Percentiles rank a stretch among this genome's conserved stretches.
These are phyloP conservation scores for Xestia c-nigrum DNA, from an alignment of 2,888 invertebrate genomes.

Conservation along the genomic window DNA sequence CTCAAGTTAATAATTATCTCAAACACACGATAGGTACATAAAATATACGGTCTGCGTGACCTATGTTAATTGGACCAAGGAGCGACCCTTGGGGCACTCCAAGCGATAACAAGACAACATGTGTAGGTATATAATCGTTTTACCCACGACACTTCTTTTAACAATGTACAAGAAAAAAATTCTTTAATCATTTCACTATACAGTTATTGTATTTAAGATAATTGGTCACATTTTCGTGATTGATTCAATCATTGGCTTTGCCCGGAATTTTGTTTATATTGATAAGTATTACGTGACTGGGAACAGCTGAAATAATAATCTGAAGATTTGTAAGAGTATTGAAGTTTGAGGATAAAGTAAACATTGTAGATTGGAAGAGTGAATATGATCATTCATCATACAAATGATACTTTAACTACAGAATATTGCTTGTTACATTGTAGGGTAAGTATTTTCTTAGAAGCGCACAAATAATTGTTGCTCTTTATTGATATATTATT, in stretches of 20 bases:
- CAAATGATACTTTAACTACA: background rate
- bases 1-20: slow-evolving; percentile 24
- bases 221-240: slow-evolving; percentile 23
- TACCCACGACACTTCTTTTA: slow-evolving; percentile 47
- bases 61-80: slow-evolving; percentile 82
- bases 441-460: background rate
- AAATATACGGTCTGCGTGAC: slow-evolving; percentile 70
- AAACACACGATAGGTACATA: slow-evolving; percentile 37
- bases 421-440: slow-evolving; percentile 7
- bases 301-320: slow-evolving; percentile 23
- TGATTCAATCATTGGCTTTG: slow-evolving; percentile 19
- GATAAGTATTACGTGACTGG: slow-evolving; percentile 46
- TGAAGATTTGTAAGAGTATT: background rate
- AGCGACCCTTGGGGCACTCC: slow-evolving; percentile 73
- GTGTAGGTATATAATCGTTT: slow-evolving; percentile 63
- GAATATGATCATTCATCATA: slow-evolving; percentile 13
- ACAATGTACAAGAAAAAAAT: slow-evolving; percentile 28
- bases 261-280: slow-evolving; percentile 35
- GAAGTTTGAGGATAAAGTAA: slow-evolving; percentile 5
- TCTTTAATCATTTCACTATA: slow-evolving; percentile 5
- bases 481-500: background rate
- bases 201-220: slow-evolving; percentile 13
- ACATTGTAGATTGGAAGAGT: slow-evolving; percentile 3
- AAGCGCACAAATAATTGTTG: background rate
- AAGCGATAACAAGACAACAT: slow-evolving; percentile 69